These are phyloP conservation scores for Anthoptus insignis DNA, from an alignment of 2,888 invertebrate species.

Conservation along the genomic window DNA sequence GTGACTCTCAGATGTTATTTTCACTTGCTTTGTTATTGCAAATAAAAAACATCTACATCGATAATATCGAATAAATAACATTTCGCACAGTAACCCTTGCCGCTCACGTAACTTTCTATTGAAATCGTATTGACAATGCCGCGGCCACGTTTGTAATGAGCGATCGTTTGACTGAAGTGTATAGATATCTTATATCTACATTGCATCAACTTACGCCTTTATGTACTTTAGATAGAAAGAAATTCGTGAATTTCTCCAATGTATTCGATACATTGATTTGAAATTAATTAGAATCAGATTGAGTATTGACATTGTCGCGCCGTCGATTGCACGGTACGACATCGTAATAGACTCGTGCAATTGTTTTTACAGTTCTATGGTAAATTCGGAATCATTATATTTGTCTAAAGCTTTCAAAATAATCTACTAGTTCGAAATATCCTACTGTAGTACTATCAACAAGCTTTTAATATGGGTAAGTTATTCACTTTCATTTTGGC, in stretches of 20 bases:
- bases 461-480: too few relatives aligned
- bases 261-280: background rate
- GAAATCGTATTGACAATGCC: constrained; percentile 18
- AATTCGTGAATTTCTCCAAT: background rate
- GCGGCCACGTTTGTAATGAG: background rate
- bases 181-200: background rate
- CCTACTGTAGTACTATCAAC: too few relatives aligned
- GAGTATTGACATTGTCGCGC: background rate
- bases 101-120: constrained; percentile 31
- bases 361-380: too few relatives aligned
- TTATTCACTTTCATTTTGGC: too few relatives aligned
- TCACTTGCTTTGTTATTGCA: constrained; percentile 33
- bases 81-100: constrained; percentile 24
- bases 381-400: too few relatives aligned
- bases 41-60: constrained; percentile 15
- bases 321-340: too few relatives aligned
- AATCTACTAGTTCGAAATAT: too few relatives aligned
- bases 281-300: background rate
- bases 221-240: background rate
- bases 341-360: too few relatives aligned
- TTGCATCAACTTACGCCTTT: background rate
- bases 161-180: background rate
- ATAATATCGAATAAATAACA: constrained; percentile 11
- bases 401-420: too few relatives aligned
- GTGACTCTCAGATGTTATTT: constrained; percentile 32